Percentiles rank a stretch among this genome's conserved stretches.
Evolutionary conservation across 2,888 invertebrate species (phyloP).

Genomic region (Limnephilus lunatus): DNA sequence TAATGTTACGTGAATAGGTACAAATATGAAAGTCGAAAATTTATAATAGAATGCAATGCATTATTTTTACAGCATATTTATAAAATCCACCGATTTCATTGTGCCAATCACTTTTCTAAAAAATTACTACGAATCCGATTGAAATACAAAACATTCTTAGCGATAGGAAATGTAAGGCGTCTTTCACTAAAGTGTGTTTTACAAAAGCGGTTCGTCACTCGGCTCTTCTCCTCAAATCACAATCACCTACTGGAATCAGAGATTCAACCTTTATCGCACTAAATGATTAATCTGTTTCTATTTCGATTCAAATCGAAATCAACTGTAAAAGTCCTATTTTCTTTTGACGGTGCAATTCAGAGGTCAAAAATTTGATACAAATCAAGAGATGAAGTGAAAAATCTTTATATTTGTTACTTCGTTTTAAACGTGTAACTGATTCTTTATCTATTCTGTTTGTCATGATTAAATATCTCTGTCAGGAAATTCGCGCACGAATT

Average conservation of each 20-base stretch:
- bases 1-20: neutral
- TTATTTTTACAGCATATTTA: conserved; percentile 38
- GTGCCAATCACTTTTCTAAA: conserved; percentile 27
- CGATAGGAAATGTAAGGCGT: conserved; percentile 44
- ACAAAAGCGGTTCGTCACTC: conserved; percentile 9
- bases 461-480: neutral
- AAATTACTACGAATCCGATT: conserved; percentile 40
- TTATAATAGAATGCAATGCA: conserved; percentile 37
- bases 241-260: neutral
- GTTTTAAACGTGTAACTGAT: neutral
- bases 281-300: too few species aligned
- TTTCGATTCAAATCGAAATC: too few species aligned
- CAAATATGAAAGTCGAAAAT: conserved; percentile 32
- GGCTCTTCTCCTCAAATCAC: neutral
- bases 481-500: conserved; percentile 1
- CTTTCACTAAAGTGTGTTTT: neutral
- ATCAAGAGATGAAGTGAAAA: neutral
- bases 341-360: neutral
- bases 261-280: neutral
- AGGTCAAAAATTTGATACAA: neutral
- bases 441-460: neutral
- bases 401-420: neutral
- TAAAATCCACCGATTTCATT: conserved; percentile 15
- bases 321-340: neutral
- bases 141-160: conserved; percentile 39